phyloP scores from a whole-genome alignment of 1,140 invertebrate species.

The Wasmannia auropunctata region DNA sequence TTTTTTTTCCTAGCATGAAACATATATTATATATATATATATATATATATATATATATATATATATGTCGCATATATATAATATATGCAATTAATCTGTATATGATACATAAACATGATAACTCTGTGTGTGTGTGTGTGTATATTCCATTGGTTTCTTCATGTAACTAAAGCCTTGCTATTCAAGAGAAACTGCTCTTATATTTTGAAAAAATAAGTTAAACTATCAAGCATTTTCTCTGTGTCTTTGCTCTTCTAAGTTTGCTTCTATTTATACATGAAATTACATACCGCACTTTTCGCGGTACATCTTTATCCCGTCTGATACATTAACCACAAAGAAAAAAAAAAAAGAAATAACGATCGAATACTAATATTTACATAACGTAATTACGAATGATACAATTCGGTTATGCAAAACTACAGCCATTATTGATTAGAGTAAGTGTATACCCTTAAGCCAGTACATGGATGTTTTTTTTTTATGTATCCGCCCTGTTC shows the following conservation, averaged over 20 bases:
- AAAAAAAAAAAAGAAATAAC: conserved; percentile 64
- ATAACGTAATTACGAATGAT: conserved; percentile 75
- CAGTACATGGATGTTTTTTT: conserved; percentile 58
- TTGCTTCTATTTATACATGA: conserved; percentile 61
- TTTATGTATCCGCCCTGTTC: conserved; percentile 8
- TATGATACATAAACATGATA: conserved; percentile 66
- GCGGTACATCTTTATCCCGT: conserved; percentile 30
- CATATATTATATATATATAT: conserved; percentile 55
- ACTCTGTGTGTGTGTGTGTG: conserved; percentile 54
- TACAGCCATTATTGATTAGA: conserved; percentile 74
- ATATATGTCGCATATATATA: not conserved
- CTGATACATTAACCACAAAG: conserved; percentile 44
- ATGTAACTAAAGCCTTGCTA: conserved; percentile 33
- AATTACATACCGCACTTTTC: conserved; percentile 37
- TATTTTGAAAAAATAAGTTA: conserved; percentile 70
- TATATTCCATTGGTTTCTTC: conserved; percentile 28
- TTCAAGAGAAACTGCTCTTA: conserved; percentile 40
- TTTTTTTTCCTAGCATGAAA: conserved; percentile 71
- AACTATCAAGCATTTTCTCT: conserved; percentile 62
- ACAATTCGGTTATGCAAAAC: conserved; percentile 75
- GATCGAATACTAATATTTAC: conserved; percentile 79
- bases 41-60: not conserved
- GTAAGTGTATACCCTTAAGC: conserved; percentile 70
- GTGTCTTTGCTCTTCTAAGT: not conserved
- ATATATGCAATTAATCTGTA: conserved; percentile 61